These are phyloP conservation scores for Sphenodon punctatus DNA, from an alignment of 2,797 vertebrate genomes.

Conservation along the genomic window DNA sequence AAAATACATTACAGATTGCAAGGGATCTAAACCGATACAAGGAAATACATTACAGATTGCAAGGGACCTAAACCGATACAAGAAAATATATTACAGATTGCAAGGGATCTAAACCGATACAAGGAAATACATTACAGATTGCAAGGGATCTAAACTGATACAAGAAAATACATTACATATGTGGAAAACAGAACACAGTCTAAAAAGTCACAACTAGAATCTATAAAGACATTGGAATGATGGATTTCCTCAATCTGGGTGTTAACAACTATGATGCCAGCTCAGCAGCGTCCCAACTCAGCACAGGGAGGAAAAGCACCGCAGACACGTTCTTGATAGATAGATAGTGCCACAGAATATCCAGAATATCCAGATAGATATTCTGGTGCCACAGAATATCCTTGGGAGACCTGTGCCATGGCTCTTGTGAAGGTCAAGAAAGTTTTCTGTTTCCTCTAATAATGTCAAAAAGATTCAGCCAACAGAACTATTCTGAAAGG, in stretches of 20 bases:
- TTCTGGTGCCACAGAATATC: neutral
- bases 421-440: neutral
- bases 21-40: no score
- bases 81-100: no score
- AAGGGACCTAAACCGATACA: no score
- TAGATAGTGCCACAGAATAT: no score
- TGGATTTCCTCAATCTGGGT: no score
- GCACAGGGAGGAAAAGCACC: no score
- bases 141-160: neutral
- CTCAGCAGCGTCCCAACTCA: no score
- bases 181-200: neutral
- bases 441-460: neutral
- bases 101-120: no score
- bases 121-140: neutral
- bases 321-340: no score
- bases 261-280: neutral
- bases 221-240: neutral
- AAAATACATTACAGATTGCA: no score
- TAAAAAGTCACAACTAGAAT: neutral
- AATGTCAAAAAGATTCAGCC: neutral
- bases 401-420: neutral
- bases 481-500: neutral
- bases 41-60: no score
- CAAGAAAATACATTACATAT: neutral
- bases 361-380: no score